These are phyloP conservation scores for Coilia nasus DNA, from an alignment of 2,797 vertebrate species.

Conservation along the genomic window DNA sequence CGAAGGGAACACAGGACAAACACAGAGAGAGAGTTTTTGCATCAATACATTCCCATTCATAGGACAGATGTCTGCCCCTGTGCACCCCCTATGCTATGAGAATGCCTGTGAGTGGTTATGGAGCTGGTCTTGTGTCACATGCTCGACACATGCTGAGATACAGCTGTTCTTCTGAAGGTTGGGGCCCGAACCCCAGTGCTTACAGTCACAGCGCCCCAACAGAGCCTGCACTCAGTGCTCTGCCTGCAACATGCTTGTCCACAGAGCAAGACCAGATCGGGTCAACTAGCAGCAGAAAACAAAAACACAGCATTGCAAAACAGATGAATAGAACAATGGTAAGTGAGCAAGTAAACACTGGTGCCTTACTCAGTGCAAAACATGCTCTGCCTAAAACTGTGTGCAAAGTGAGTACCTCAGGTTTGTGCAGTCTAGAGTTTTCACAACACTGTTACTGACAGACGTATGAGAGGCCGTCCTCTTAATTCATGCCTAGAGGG, in stretches of 20 bases:
- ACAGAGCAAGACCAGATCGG: neutral
- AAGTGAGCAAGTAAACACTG: neutral
- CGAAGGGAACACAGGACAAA: conserved; percentile 27
- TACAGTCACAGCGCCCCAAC: neutral
- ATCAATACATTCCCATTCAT: conserved; percentile 24
- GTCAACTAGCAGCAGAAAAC: neutral
- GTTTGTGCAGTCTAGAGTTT: neutral
- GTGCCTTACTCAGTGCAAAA: neutral
- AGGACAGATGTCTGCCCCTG: conserved; percentile 6
- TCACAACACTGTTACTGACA: conserved; percentile 10
- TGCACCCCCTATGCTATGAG: neutral
- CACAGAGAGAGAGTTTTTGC: neutral
- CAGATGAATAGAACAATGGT: neutral
- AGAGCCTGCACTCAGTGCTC: neutral
- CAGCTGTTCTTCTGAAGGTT: conserved; percentile 42
- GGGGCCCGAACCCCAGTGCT: neutral
- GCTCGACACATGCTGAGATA: conserved; percentile 35
- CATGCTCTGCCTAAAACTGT: neutral
- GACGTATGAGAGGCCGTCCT: conserved; percentile 9
- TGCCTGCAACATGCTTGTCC: neutral
- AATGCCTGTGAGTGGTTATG: conserved; percentile 24
- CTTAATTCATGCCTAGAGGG: conserved; percentile 26
- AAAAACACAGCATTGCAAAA: neutral
- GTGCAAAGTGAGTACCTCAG: neutral
- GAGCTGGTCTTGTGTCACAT: conserved; percentile 29